Percentiles rank a stretch among this genome's conserved stretches.
Evolutionary conservation across 2,888 invertebrate genomes (phyloP).

Genomic region (Tanypteryx hageni): DNA sequence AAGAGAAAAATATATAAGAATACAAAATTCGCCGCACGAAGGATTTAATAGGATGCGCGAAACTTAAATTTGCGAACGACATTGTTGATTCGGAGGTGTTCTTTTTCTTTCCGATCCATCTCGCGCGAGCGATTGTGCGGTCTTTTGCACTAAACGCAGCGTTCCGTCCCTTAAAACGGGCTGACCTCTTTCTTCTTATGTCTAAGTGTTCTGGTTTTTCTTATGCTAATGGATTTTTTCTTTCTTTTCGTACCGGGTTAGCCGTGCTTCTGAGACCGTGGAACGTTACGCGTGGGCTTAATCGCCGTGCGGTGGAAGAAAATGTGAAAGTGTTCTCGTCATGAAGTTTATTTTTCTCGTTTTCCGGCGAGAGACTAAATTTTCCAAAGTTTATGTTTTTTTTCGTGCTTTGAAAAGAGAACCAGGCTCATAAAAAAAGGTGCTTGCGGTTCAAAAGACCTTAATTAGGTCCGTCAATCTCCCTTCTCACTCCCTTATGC

Average conservation of each 20-base stretch:
- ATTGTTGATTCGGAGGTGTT: not conserved
- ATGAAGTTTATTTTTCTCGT: not conserved
- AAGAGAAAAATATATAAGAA: too few relatives aligned
- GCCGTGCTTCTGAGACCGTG: not conserved
- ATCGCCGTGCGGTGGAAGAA: not conserved
- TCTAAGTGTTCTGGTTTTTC: not conserved
- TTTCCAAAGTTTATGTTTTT: not conserved
- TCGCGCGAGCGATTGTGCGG: not conserved
- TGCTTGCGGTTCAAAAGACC: too few relatives aligned
- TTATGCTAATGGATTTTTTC: slow-evolving; percentile 25
- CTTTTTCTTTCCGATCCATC: not conserved
- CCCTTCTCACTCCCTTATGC: too few relatives aligned
- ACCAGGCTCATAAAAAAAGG: too few relatives aligned
- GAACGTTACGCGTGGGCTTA: not conserved
- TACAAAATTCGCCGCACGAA: too few relatives aligned
- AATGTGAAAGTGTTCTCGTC: not conserved
- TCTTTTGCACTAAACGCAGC: not conserved
- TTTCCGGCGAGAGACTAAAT: not conserved
- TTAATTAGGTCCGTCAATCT: too few relatives aligned
- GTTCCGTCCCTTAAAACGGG: not conserved
- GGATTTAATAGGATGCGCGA: too few relatives aligned
- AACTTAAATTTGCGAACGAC: not conserved
- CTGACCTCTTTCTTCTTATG: slow-evolving; percentile 19
- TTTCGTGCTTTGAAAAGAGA: too few relatives aligned
- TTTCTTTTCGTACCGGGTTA: not conserved